These are phyloP conservation scores for Myotis lucifugus DNA, from an alignment of 2,113 vertebrate species.

Conservation along the genomic window DNA sequence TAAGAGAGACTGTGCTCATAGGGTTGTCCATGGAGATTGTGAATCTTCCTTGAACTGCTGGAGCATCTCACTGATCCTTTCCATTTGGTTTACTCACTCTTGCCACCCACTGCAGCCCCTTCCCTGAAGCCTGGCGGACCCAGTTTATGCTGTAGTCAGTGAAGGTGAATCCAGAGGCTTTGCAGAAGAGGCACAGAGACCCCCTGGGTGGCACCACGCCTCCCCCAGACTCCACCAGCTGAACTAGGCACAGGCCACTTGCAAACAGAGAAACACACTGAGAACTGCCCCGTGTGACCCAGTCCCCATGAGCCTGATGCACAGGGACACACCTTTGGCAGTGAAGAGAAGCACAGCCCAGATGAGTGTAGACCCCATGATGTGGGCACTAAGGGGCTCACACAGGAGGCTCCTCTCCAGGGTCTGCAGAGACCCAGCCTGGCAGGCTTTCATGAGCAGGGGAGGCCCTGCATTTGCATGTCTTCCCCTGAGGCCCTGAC, in stretches of 20 bases:
- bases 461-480: too few species aligned
- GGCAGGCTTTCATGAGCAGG: too few species aligned
- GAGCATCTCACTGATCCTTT: neutral
- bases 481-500: too few species aligned
- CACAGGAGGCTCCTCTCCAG: too few species aligned
- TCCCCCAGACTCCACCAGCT: neutral
- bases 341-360: too few species aligned
- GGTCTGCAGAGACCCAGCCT: too few species aligned
- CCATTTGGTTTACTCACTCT: neutral
- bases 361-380: too few species aligned
- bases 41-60: neutral
- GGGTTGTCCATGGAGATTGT: neutral
- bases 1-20: too few species aligned
- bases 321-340: neutral
- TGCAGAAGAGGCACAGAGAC: neutral
- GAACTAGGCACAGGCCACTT: neutral
- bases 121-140: neutral
- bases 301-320: neutral
- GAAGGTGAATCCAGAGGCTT: neutral
- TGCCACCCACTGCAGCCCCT: neutral
- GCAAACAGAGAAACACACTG: neutral
- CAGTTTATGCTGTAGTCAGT: neutral
- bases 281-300: neutral
- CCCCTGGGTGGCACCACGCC: neutral
- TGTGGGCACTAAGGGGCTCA: too few species aligned